These are phyloP conservation scores for Promerops cafer DNA, from an alignment of 2,113 vertebrate species.

Conservation along the genomic window DNA sequence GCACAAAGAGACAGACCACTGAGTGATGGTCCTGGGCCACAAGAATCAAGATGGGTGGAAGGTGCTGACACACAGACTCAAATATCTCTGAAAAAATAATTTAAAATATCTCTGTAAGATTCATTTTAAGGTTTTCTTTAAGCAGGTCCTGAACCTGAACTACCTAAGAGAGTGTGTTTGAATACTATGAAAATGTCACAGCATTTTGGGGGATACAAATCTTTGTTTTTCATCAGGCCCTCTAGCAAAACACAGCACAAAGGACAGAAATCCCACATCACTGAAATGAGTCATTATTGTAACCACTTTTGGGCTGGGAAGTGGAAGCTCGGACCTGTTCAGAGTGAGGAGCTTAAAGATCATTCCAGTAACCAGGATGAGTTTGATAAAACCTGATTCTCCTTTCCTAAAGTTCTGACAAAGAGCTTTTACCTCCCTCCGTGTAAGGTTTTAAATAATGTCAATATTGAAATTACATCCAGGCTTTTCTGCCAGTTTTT, in stretches of 20 bases:
- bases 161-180: not conserved
- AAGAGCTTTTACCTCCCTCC: not conserved
- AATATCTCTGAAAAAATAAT: not conserved
- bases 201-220: not conserved
- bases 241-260: not conserved
- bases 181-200: not conserved
- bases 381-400: not conserved
- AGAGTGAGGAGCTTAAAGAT: not conserved
- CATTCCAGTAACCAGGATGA: not conserved
- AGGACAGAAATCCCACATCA: not conserved
- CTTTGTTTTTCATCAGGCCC: not conserved
- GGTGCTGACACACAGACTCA: not conserved
- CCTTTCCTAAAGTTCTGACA: not conserved
- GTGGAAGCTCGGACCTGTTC: not conserved
- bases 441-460: fast-evolving
- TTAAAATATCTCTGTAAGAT: not conserved
- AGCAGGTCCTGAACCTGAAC: not conserved
- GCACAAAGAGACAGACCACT: not conserved
- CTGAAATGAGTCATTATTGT: not conserved
- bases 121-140: not conserved
- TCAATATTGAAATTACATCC: not conserved
- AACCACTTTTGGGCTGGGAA: not conserved
- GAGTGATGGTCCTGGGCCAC: not conserved
- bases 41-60: not conserved
- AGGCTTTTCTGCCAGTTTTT: not conserved